phyloP scores from a whole-genome alignment of 1,140 invertebrate species.

The Camponotus vicinus region DNA sequence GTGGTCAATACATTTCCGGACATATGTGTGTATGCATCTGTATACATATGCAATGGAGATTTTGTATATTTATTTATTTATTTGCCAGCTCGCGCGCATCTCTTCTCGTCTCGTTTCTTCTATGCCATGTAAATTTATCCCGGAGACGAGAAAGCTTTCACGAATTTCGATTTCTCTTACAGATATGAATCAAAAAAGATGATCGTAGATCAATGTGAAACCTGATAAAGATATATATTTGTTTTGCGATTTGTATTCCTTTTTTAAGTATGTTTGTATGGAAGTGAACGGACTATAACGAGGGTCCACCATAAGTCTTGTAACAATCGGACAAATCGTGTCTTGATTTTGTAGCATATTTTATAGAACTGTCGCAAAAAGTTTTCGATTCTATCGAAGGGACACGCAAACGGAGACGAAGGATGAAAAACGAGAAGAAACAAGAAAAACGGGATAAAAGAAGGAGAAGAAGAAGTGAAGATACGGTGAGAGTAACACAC shows the following conservation, averaged over 20 bases:
- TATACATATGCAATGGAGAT: background rate
- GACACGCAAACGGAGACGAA: slow-evolving; percentile 22
- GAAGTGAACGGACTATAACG: background rate
- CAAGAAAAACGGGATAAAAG: slow-evolving; percentile 5
- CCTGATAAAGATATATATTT: background rate
- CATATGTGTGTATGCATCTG: too few relatives aligned
- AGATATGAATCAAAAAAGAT: slow-evolving; percentile 4
- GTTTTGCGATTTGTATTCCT: background rate
- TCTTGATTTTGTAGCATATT: background rate
- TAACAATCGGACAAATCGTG: background rate
- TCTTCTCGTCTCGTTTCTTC: background rate
- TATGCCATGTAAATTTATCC: slow-evolving; percentile 11
- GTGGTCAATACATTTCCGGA: slow-evolving; percentile 4
- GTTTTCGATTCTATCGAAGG: background rate
- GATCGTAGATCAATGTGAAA: background rate
- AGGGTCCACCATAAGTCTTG: background rate
- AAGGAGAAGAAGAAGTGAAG: background rate
- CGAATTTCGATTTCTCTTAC: slow-evolving; percentile 19
- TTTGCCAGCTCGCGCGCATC: background rate
- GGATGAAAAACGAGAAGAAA: slow-evolving; percentile 14
- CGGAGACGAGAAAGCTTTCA: background rate
- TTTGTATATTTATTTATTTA: slow-evolving; percentile 55
- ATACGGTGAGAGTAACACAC: slow-evolving; percentile 11
- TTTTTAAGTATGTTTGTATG: too few relatives aligned
- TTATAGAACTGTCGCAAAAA: background rate